Base-by-base conservation (phyloP, 2,113 vertebrate genomes). In the Pteronura brasiliensis region DNA sequence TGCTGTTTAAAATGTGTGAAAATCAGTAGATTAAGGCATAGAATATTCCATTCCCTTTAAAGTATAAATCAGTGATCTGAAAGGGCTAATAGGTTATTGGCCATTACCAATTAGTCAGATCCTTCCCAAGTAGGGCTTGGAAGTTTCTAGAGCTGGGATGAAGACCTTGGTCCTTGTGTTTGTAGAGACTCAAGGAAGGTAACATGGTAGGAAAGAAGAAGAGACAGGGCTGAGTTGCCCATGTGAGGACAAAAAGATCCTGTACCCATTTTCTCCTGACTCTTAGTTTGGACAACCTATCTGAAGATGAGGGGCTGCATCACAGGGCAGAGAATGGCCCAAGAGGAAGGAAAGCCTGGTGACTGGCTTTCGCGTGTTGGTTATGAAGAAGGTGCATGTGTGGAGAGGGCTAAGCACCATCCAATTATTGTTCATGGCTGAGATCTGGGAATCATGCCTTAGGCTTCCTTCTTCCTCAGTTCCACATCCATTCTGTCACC, bases 1-100 rank as follows among this genome's bases (percentile, higher is more conserved):
- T 23, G 7, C 67, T 88, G 27, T 80, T 94, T 91, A 82, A 97
- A 93, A 87, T 84, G 80, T 83, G 74, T 84, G 88, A 67, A 90
- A 94, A 94, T 94, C 25, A 42, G 61, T 91, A 91, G 29, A 49
- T 72, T 77, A 89, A 92, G 77, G 49, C 44, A 72, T 65, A 34
- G 44, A 39, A 27, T 89, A 42, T 76, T 90, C 34, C 47, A 69
- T n/a, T 67, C 31, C 31, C 25, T 94, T 87, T 96, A 44, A 93
- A 89, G 74, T 93, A 9, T 61, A 89, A 81, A 86, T 92, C 44
- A 34, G 7, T 74, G 57, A 49, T 61, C 71, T 4, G 1, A 49
- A 86, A 90, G 42, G 29, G 44, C 55, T 76, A 25, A 49, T 69
- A 63, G 31, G 31, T 94, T 59, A 92, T n/a, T 76, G 63, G 27